phyloP scores from a whole-genome alignment of 2,113 vertebrate genomes.

The Hydrochoerus hydrochaeris region DNA sequence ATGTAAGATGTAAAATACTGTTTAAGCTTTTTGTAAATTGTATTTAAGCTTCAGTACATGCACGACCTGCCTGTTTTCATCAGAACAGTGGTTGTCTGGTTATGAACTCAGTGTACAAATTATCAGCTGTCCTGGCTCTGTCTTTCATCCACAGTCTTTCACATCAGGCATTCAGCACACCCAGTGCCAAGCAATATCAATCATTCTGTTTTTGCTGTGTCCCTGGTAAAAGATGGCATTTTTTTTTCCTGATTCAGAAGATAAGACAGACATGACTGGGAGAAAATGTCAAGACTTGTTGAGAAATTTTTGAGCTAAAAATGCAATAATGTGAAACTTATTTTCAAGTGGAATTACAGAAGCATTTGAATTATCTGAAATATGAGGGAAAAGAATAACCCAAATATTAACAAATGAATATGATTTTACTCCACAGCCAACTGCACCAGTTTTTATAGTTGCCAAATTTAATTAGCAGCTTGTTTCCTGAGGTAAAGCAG shows the following conservation, averaged over 20 bases:
- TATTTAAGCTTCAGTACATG: not conserved
- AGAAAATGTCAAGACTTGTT: not conserved
- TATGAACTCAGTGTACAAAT: slow-evolving; percentile 62
- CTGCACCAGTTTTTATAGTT: not conserved
- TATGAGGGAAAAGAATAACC: not conserved
- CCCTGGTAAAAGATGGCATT: slow-evolving; percentile 55
- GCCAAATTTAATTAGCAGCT: not conserved
- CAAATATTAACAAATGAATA: not conserved
- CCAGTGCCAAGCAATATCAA: slow-evolving; percentile 58
- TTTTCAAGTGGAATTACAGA: slow-evolving; percentile 15
- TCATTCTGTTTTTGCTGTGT: slow-evolving; percentile 66
- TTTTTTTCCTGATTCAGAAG: slow-evolving; percentile 63
- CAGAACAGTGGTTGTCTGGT: slow-evolving; percentile 30
- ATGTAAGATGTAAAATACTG: not conserved
- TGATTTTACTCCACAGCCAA: not conserved
- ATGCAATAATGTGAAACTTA: not conserved
- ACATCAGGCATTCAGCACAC: slow-evolving; percentile 23
- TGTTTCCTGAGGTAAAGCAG: not conserved
- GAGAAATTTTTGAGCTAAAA: slow-evolving; percentile 20
- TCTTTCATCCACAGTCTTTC: slow-evolving; percentile 59
- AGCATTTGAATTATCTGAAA: slow-evolving; percentile 51
- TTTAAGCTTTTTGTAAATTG: not conserved
- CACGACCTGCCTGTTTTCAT: slow-evolving; percentile 17
- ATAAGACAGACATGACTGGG: slow-evolving; percentile 4
- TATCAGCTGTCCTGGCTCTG: not conserved